A percentile compares a stretch with the other conserved stretches of the same genome.
These are phyloP conservation scores for Egretta garzetta DNA, from an alignment of 2,113 vertebrate genomes.

Conservation along the genomic window DNA sequence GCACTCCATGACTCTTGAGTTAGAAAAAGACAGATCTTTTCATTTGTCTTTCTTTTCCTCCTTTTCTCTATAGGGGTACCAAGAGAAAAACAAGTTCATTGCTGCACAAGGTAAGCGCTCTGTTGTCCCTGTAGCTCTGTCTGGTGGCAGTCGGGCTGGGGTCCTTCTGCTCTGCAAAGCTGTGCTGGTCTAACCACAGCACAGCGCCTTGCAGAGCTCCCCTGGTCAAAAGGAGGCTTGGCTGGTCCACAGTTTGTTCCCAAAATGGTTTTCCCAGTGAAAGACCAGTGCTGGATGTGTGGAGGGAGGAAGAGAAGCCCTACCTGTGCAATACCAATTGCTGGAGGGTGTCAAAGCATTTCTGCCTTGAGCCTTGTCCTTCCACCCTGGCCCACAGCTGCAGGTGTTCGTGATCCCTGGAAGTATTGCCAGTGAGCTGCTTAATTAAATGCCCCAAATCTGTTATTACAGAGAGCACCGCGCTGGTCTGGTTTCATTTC, in stretches of 20 bases:
- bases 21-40: neutral
- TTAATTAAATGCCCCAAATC: neutral
- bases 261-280: neutral
- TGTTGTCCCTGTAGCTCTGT: neutral
- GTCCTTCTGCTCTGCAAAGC: neutral
- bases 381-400: neutral
- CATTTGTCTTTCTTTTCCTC: neutral
- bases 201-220: neutral
- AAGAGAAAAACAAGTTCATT: conserved; percentile 99
- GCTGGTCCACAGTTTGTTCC: neutral
- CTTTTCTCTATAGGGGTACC: conserved; percentile 86
- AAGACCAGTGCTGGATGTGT: neutral
- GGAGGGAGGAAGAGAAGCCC: neutral
- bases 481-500: neutral
- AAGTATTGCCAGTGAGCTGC: neutral
- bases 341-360: neutral
- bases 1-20: neutral
- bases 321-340: rapidly evolving
- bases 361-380: neutral
- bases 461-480: neutral
- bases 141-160: neutral
- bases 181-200: neutral
- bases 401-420: neutral
- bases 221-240: neutral
- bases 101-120: conserved; percentile 91